Evolutionary conservation across 2,888 invertebrate genomes (phyloP), one percentile per base, ranked within the genome.

Genomic region (Gari tellinella): DNA sequence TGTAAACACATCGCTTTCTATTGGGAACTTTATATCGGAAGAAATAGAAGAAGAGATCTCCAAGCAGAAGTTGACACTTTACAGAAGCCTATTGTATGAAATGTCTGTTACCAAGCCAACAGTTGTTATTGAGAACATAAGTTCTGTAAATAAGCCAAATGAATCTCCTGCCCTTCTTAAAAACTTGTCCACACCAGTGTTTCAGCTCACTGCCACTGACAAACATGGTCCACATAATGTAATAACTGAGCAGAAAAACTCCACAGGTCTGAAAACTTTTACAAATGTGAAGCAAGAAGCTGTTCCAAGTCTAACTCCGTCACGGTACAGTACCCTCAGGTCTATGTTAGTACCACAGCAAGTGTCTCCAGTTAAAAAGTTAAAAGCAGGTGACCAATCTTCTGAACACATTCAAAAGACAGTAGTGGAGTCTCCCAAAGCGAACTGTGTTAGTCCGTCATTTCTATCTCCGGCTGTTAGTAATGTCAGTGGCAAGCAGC

Each of bases 1-100:
- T 14, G 25, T 56, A 14, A 66, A 56, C 19, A 58, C 46, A n/a
- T 63, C 64, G 1, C 66, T 86, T 31, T 74, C 83, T 23, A 61
- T 84, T 12, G 67, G 79, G 5, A 84, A 86, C 62, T 78, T 80
- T 60, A 81, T 88, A 25, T 86, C 86, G 15, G 88, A 87, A 56
- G 85, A 87, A 37, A 72, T 78, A 17, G 85, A 82, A 63, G 87
- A 83, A 2, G 87, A 88, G 38, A 68, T 82, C 12, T 77, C 84
- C 0, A 83, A 84, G 60, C 85, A 84, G 49, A 85, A 85, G 52
- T 61, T 85, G 12, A 80, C 83, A 0, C 45, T 87, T 43, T 86
- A 86, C 53, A 65, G 80, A 37, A 84, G 86, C 63, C 63, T 88
- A 38, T 53, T 87, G 61, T 76, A 83, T 38, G 87, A 88, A 46